Evolutionary conservation across 2,113 vertebrate genomes (phyloP).

Genomic region (Carassius auratus): DNA sequence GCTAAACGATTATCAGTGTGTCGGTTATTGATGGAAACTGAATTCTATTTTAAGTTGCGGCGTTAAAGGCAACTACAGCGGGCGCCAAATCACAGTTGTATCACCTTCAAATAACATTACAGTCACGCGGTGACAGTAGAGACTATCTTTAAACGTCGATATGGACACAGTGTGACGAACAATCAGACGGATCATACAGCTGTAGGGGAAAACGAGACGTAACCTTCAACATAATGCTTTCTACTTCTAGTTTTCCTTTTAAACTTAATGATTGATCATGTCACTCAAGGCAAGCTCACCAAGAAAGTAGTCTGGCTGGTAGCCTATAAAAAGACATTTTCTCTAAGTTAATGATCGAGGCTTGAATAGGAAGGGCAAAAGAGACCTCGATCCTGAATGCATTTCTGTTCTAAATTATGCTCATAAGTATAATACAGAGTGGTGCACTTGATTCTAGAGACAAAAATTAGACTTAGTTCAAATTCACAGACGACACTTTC

Average conservation of each 20-base stretch:
- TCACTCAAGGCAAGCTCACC: too few species aligned
- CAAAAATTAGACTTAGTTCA: not conserved
- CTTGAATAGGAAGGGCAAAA: not conserved
- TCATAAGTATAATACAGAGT: not conserved
- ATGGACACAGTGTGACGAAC: not conserved
- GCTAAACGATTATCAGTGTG: not conserved
- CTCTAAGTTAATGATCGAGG: not conserved
- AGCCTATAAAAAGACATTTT: not conserved
- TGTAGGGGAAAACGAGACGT: not conserved
- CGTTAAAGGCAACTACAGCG: conserved; percentile 55
- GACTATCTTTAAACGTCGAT: not conserved
- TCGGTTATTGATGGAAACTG: not conserved
- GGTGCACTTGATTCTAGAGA: not conserved
- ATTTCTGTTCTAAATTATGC: not conserved
- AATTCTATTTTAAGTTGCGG: conserved; percentile 36
- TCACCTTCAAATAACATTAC: conserved; percentile 39
- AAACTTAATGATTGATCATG: not conserved
- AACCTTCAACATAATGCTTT: conserved; percentile 48
- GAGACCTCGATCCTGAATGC: not conserved
- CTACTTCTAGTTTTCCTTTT: not conserved
- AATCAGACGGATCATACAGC: not conserved
- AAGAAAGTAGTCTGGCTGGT: not conserved
- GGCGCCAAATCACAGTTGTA: conserved; percentile 57
- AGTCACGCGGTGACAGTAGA: too few species aligned
- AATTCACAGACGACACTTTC: not conserved